Evolutionary conservation across 92 coral and sea anemone genomes (phyloP), one percentile per base, ranked within the genome.

Genomic region (Parazoanthus darwini): DNA sequence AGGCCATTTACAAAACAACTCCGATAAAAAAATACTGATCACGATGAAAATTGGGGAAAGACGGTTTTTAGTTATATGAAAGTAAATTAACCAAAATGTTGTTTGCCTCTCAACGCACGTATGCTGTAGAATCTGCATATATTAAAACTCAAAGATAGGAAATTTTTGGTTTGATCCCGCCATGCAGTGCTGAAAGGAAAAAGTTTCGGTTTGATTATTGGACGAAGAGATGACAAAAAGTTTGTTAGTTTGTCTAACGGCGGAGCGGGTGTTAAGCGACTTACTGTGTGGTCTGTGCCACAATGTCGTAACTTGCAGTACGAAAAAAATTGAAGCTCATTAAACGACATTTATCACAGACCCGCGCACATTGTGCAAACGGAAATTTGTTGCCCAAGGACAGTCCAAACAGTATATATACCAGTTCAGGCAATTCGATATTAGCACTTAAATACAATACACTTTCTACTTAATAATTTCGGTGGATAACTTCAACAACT

Each of bases 381-480:
- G 98, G 98, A 95, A 93, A 95, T 93, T 95, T 95, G 92, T 89
- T 88, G 90, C 94, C 77, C 89, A 87, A 86, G 86, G 84, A 78
- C 78, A 84, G 65, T 23, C 67, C 87, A 84, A 84, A 84, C 78
- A 84, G 78, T 66, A 39, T 56, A 71, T 84, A 84, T 44, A 70
- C 87, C 68, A 84, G 68, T 66, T 43, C 44, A 68, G 87, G 39
- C 79, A 71, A 46, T 71, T 71, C 43, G 79, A 72, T 70, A 72
- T 84, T 70, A 84, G 87, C 79, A 84, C 87, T 68, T 84, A 84
- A 44, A 84, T 36, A 84, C 79, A 84, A 84, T 72, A 72, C 43
- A 71, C 56, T 43, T 84, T 84, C 51, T 82, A 71, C 87, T 84
- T 84, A 72, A 84, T 84, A 26, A 70, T 74, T 84, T 71, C 29